Evolutionary conservation across 2,888 invertebrate species (phyloP), one percentile per base, ranked within the genome.

Genomic region (Fabriciana adippe): DNA sequence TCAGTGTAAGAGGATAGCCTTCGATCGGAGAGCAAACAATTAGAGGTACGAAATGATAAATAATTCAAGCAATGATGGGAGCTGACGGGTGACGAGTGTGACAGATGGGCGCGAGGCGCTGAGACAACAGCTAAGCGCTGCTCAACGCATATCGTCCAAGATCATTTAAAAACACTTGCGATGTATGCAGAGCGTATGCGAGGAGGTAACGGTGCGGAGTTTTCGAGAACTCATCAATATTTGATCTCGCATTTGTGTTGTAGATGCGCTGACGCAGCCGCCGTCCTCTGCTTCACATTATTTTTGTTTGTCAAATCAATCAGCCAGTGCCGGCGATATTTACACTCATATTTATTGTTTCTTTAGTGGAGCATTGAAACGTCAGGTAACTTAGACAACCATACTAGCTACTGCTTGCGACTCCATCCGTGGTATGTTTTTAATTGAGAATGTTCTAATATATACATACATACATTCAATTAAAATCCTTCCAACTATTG

Each of bases 211-310:
- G 73, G 73, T 72, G 70, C 68, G 69, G 76, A 74, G 65, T 74
- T 81, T 81, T 81, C 78, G 79, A 83, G 81, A 83, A 79, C 82
- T 86, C 85, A 85, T 88, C 83, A 84, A 87, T 88, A 88, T 84
- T 80, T 83, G 84, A 87, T 86, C 77, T 71, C 64, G 72, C 64
- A 83, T 88, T 83, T 87, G 87, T 73, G 70, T 84, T 87, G 85
- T 75, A 85, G 83, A 87, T 87, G 79, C 74, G 73, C 72, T 72
- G 73, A 71, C 79, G 73, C 66, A 60, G 67, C 57, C 59, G 47
- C 64, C 57, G 55, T 26, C 66, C 55, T 61, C 55, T n/a, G 5
- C 76, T 78, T 59, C 21, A 31, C n/a, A 26, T 70, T 79, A 82
- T 79, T 80, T 80, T 68, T 76, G 77, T 80, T 79, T 79, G 68